Conservation (phyloP, 2,797 vertebrate species). For the Sciurus vulgaris region DNA sequence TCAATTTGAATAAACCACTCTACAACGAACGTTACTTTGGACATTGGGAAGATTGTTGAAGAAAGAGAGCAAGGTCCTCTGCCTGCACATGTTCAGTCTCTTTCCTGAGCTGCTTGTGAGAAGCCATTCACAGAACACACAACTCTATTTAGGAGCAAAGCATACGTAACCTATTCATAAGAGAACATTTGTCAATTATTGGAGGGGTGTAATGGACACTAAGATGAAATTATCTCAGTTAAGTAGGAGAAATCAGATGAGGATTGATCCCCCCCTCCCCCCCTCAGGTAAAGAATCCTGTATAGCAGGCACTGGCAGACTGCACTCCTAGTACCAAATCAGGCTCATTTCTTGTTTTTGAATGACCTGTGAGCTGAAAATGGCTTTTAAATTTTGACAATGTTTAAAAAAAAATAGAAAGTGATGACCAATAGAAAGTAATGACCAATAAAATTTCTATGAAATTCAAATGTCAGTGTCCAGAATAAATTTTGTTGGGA, state of each 20-base stretch:
- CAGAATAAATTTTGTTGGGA: not conserved
- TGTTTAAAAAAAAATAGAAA: slow-evolving; percentile 42
- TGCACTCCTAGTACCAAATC: not conserved
- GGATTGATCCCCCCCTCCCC: not conserved
- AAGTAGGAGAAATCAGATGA: not conserved
- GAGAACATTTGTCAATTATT: not conserved
- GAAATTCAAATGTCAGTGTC: slow-evolving; percentile 12
- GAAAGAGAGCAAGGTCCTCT: not conserved
- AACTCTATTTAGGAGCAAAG: not conserved
- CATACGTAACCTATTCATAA: not conserved
- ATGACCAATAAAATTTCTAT: slow-evolving; percentile 27
- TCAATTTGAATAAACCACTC: not conserved
- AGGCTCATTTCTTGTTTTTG: slow-evolving; percentile 5
- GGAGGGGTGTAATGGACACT: not conserved
- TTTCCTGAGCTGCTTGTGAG: slow-evolving; percentile 13
- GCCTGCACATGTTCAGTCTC: not conserved
- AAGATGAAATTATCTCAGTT: not conserved
- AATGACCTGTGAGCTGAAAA: not conserved
- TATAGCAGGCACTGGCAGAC: not conserved
- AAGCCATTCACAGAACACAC: slow-evolving; percentile 10
- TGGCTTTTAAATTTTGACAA: slow-evolving; percentile 18
- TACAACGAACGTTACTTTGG: not conserved
- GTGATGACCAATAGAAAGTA: not conserved
- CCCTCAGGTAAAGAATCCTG: slow-evolving; percentile 4
- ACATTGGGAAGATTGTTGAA: not conserved